Evolutionary conservation across 2,797 vertebrate genomes (phyloP), one percentile per base, ranked within the genome.

Genomic region (Meda fulgida): DNA sequence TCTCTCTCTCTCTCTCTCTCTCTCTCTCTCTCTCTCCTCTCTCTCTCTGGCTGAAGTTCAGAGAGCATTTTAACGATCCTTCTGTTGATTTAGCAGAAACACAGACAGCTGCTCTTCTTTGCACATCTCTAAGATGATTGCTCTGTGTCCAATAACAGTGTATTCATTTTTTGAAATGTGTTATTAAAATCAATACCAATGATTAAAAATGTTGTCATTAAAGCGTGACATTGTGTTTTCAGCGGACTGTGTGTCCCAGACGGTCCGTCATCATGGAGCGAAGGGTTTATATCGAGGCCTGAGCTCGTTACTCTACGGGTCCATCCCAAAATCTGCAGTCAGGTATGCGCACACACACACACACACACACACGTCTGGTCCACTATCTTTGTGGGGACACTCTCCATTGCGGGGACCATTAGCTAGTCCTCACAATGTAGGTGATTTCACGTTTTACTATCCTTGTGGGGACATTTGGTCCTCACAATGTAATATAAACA

Each of bases 181-280:
- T 77, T n/a, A 16, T 36, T 55, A 76, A 76, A n/a, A 76, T n/a
- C 48, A 53, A 23, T 76, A 7, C 10, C 14, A n/a, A 19, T 70
- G 4, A 53, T 36, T 21, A 38, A 60, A 26, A 58, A 9, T 11
- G 4, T n/a, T 48, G 19, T 60, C 10, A 26, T 76, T 23, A 31
- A 31, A 38, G 34, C 26, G 48, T 77, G 23, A 58, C 23, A 4
- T 10, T 4, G 79, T 91, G 67, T 86, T 72, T 70, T 0, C 92
- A 99, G 98, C 86, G 84, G 97, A 99, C 92, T 99, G 98, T 31
- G 97, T 99, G 90, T 96, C 92, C 85, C 97, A 98, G 94, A 99
- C 98, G 0, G 96, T 99, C 2, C 93, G 93, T 43, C 91, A 93
- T 92, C 97, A 99, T 71, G 97, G 98, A 16, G 80, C 97, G 69